Conservation (phyloP, 2,797 vertebrate species). For the Gambusia yucatana region DNA sequence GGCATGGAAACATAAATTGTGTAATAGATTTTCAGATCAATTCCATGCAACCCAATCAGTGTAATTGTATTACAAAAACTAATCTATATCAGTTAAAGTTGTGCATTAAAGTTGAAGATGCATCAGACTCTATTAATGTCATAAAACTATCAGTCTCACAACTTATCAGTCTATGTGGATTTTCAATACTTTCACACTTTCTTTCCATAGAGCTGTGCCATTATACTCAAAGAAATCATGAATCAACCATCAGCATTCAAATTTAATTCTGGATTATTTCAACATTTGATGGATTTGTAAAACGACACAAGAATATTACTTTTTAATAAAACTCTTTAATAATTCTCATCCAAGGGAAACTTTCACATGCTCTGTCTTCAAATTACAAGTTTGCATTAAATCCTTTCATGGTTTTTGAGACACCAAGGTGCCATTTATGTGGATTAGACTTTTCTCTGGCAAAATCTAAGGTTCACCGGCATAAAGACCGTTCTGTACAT, state of each 20-base stretch:
- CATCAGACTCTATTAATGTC: no score
- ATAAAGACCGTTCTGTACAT: neutral
- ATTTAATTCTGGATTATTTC: neutral
- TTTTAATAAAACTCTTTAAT: no score
- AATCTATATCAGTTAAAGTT: no score
- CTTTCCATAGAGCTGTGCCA: neutral
- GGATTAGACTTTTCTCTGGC: neutral
- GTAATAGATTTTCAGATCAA: no score
- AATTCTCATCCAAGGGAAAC: no score
- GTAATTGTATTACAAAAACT: no score
- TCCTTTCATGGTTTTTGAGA: neutral
- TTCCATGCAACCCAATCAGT: no score
- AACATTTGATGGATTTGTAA: neutral
- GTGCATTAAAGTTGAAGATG: no score
- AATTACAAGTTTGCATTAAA: neutral
- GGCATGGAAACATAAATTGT: no score
- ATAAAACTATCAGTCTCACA: no score
- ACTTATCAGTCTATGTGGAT: neutral
- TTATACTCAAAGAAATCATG: neutral
- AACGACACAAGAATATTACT: no score
- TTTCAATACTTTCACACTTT: neutral
- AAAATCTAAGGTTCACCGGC: neutral
- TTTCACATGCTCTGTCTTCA: neutral
- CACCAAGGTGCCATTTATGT: neutral
- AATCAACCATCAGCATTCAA: neutral